These are phyloP conservation scores for Avahi laniger DNA, from an alignment of 2,797 vertebrate genomes.

Conservation along the genomic window DNA sequence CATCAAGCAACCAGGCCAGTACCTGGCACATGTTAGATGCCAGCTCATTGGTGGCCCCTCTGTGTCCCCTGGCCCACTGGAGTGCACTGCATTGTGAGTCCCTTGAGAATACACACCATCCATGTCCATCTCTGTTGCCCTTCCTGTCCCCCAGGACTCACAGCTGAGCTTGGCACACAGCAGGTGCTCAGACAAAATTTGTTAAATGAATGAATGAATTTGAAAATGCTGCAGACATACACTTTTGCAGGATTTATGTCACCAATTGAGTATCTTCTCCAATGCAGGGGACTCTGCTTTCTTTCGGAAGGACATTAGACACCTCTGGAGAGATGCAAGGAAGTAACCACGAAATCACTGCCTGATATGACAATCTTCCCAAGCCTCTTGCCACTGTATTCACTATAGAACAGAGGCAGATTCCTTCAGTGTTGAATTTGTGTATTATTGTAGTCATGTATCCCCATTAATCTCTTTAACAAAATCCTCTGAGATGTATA, in stretches of 20 bases:
- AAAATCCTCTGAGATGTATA: not conserved
- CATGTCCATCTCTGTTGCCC: not conserved
- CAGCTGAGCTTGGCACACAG: not conserved
- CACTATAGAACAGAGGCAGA: not conserved
- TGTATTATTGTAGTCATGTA: not conserved
- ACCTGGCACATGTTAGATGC: not conserved
- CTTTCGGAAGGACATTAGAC: not conserved
- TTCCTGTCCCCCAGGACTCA: not conserved
- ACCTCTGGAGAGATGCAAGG: not conserved
- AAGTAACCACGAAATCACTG: not conserved
- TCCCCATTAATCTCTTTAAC: not conserved
- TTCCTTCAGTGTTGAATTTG: not conserved
- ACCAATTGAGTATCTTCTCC: not conserved
- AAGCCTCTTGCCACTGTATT: not conserved
- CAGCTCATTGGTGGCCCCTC: not conserved
- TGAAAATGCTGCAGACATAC: not conserved
- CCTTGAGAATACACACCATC: not conserved
- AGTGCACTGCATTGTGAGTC: not conserved
- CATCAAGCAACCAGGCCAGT: not conserved
- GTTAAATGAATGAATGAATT: not conserved
- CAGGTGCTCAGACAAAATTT: not conserved
- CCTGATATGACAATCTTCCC: not conserved
- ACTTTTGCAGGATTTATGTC: not conserved
- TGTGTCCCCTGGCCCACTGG: rapidly evolving
- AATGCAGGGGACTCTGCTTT: not conserved